phyloP scores from a whole-genome alignment of 2,113 vertebrate genomes.

The Sebastes schlegelii region DNA sequence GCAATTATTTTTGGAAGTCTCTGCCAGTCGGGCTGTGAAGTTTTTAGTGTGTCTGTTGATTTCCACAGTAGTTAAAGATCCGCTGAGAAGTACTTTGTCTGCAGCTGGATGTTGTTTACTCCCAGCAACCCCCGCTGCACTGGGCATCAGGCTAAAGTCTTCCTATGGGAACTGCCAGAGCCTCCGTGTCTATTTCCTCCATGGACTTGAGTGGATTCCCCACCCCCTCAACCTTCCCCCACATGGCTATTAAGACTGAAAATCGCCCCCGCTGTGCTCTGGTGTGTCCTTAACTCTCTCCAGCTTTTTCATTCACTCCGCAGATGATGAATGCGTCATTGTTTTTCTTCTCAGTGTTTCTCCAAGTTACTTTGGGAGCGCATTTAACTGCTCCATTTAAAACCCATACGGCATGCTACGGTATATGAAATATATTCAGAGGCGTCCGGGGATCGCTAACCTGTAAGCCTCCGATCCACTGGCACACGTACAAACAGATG shows the following conservation, averaged over 20 bases:
- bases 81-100: constrained; percentile 45
- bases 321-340: constrained; percentile 61
- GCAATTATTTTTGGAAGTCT: constrained; percentile 33
- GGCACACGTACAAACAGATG: constrained; percentile 33
- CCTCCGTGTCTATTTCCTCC: constrained; percentile 56
- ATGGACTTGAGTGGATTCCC: constrained; percentile 54
- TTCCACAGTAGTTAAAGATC: constrained; percentile 36
- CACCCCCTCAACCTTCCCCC: constrained; percentile 53
- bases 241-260: constrained; percentile 54
- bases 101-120: constrained; percentile 49
- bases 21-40: neutral
- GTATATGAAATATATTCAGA: constrained; percentile 62
- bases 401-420: constrained; percentile 28
- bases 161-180: constrained; percentile 72
- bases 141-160: constrained; percentile 51
- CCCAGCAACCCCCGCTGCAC: neutral
- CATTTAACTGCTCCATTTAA: constrained; percentile 61
- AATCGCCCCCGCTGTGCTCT: constrained; percentile 59
- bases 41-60: constrained; percentile 15
- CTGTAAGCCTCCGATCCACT: constrained; percentile 39
- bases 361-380: constrained; percentile 51
- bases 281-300: constrained; percentile 48
- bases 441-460: constrained; percentile 65
- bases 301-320: constrained; percentile 41
- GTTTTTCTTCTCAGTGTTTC: constrained; percentile 54